These are phyloP conservation scores for Atlantisia rogersi DNA, from an alignment of 2,113 vertebrate genomes.

Conservation along the genomic window DNA sequence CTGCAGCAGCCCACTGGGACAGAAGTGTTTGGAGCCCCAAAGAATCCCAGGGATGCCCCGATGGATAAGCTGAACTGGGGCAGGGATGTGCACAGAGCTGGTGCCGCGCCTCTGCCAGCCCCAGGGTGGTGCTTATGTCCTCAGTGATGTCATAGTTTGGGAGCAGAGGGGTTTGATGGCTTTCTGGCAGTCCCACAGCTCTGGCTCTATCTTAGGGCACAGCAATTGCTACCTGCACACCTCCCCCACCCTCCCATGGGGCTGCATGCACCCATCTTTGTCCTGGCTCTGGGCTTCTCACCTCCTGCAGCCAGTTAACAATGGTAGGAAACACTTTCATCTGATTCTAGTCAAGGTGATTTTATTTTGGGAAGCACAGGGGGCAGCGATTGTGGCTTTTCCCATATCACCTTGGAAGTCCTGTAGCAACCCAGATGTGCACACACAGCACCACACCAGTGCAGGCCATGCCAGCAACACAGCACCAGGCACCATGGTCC, in stretches of 20 bases:
- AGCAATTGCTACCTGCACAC: too few relatives aligned
- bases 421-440: background rate
- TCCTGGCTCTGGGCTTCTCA: background rate
- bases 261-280: background rate
- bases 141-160: background rate
- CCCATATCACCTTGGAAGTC: background rate
- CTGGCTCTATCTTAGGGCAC: background rate
- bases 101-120: background rate
- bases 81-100: background rate
- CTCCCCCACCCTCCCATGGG: too few relatives aligned
- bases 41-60: background rate
- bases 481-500: background rate
- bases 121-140: background rate
- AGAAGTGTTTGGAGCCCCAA: fast-evolving
- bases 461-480: background rate
- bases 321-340: background rate
- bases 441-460: background rate
- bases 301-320: background rate
- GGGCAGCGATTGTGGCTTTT: background rate
- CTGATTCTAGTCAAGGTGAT: background rate
- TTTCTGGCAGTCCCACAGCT: background rate
- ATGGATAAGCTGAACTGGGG: background rate
- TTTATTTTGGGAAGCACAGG: background rate
- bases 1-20: background rate
- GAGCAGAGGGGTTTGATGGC: background rate